A percentile compares a stretch with the other conserved stretches of the same genome.
phyloP scores from a whole-genome alignment of 2,113 vertebrate genomes.

The Prunella himalayana region DNA sequence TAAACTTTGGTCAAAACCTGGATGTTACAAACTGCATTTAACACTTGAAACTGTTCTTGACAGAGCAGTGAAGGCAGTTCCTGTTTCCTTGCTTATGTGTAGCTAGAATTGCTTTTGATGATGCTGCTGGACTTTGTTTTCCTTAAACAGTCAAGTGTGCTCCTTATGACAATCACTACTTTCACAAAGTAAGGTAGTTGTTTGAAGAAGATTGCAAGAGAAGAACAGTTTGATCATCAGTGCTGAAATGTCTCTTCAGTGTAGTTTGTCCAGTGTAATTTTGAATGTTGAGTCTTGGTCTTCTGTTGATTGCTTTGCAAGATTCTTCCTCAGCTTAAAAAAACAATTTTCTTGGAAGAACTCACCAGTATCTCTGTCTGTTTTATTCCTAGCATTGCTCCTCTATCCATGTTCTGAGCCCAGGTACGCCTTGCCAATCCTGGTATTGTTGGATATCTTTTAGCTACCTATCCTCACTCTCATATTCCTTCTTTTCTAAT shows the following conservation, averaged over 20 bases:
- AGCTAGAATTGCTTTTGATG: rapidly evolving
- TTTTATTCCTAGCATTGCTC: not conserved
- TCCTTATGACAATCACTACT: not conserved
- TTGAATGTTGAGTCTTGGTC: not conserved
- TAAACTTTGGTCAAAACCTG: not conserved
- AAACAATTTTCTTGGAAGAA: not conserved
- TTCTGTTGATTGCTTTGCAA: not conserved
- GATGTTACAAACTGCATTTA: not conserved
- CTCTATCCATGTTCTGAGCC: not conserved
- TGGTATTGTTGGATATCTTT: not conserved
- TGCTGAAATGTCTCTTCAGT: not conserved
- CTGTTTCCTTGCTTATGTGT: not conserved
- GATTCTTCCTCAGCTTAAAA: not conserved
- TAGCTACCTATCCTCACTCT: not conserved
- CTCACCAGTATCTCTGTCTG: not conserved
- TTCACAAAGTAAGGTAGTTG: not conserved
- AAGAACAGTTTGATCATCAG: not conserved
- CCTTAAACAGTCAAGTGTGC: not conserved
- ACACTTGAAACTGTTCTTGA: not conserved
- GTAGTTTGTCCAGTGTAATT: not conserved
- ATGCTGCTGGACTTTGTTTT: not conserved
- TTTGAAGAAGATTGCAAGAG: not conserved
- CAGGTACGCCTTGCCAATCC: not conserved
- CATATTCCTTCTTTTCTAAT: not conserved
- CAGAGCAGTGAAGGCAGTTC: not conserved